Evolutionary conservation across 2,888 invertebrate species (phyloP).

Genomic region (Euclidia mi): DNA sequence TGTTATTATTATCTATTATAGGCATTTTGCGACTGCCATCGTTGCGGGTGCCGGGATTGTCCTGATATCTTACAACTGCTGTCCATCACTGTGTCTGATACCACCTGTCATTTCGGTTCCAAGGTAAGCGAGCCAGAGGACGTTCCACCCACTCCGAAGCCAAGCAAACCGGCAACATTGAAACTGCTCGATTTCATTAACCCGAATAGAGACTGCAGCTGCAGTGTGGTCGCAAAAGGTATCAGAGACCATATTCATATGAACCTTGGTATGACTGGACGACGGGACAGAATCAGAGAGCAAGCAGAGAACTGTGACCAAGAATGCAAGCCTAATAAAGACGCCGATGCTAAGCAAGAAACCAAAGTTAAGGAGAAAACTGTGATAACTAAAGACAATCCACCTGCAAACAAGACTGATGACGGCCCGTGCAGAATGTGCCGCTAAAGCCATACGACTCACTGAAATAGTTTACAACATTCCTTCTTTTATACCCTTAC

Average conservation of each 20-base stretch:
- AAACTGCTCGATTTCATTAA: slow-evolving; percentile 57
- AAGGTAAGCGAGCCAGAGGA: slow-evolving; percentile 5
- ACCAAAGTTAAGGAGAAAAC: no score
- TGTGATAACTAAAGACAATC: no score
- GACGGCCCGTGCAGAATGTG: no score
- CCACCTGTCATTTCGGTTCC: slow-evolving; percentile 47
- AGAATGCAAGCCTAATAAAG: no score
- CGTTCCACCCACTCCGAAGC: background rate
- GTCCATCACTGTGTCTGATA: slow-evolving; percentile 57
- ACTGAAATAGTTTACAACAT: no score
- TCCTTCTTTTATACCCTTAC: no score
- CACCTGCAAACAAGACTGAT: no score
- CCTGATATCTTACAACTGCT: slow-evolving; percentile 64
- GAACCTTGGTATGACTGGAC: slow-evolving; percentile 54
- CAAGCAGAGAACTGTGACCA: no score
- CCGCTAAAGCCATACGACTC: no score
- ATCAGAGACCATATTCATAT: slow-evolving; percentile 60
- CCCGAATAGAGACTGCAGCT: slow-evolving; percentile 58
- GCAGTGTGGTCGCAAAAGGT: slow-evolving; percentile 66
- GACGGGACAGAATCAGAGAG: slow-evolving; percentile 14
- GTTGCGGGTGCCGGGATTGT: slow-evolving; percentile 61
- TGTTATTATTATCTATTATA: slow-evolving; percentile 56
- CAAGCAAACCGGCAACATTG: slow-evolving; percentile 4
- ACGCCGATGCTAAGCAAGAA: no score
- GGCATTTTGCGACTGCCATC: slow-evolving; percentile 68